Base-by-base conservation (phyloP, 2,113 vertebrate genomes). In the Erythrocercus mccallii region DNA sequence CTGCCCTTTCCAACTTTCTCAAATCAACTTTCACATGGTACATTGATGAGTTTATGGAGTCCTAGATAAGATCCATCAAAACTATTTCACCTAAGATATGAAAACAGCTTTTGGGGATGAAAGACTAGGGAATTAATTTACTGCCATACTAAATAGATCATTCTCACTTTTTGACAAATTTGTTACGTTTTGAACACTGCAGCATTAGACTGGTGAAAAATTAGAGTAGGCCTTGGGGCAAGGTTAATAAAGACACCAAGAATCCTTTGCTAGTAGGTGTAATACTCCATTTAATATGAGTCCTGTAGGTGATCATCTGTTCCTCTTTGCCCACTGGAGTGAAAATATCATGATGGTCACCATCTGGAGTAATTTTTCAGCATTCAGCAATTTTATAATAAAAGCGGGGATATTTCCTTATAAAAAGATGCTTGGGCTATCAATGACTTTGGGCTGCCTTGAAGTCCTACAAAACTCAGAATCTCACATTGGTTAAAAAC, bases 181-280 rank as follows among this genome's bases (percentile, higher is more conserved):
- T 86, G 44, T 37, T 42, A 95, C 57, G 25, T 78, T 90, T 90
- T 72, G 37, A 56, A 44, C 42, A 42, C 38, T 61, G 38, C 20
- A 64, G 28, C 51, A 64, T 70, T 84, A 76, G 19, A 50, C n/a
- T 61, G 24, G 25, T 88, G 33, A 85, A 80, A 85, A 88, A 81
- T 84, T 85, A 88, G 88, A 81, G 51, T 45, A 62, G 57, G 61
- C 90, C 90, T 91, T 90, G 88, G 65, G 93, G 92, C 81, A 96
- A 97, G 86, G 81, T 94, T 95, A 95, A 96, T 94, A 85, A 79
- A 97, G 93, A 94, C 50, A 79, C 81, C 57, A 81, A 88, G 50
- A 94, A n/a, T 69, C 38, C 47, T 92, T 83, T 90, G n/a, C 87
- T 91, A 38, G 31, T 65, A 90, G 79, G 71, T 74, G 45, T 27